Evolutionary conservation across 2,888 invertebrate genomes (phyloP), one percentile per base, ranked within the genome.

Genomic region (Ochropacha duplaris): DNA sequence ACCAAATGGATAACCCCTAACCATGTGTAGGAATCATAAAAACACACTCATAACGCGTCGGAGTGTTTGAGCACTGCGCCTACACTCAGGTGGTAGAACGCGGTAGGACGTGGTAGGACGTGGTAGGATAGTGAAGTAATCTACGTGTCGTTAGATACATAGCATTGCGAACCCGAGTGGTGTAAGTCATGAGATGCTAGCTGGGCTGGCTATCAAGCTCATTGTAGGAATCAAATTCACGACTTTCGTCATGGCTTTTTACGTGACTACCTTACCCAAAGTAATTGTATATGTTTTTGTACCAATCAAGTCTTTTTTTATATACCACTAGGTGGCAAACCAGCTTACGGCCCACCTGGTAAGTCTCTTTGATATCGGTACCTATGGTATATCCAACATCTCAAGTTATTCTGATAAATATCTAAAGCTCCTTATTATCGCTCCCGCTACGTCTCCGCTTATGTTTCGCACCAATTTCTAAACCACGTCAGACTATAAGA

Each of bases 21-120:
- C 51, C 54, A 31, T 19, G 58, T 61, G 64, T 63, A 65, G 66
- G 64, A 70, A 74, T 67, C 73, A 73, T 69, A 68, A 70, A 72
- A 76, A 74, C 75, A 64, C 62, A 73, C 78, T 74, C 69, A 58
- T 64, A 71, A 68, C 72, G 68, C 75, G 72, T 64, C 71, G 72
- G 71, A 69, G 72, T 73, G 72, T 71, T 70, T 66, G 72, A 62
- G 60, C 58, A 44, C 44, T 44, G 24, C n/a, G 50, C 50, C 50
- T 51, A 28, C 28, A 59, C 61, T 58, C 55, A 59, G 59, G 60
- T 54, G 60, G 56, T 58, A 55, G 44, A 19, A 39, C 39, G 39
- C 9, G 44, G 44, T 9, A 19, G 44, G 44, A 44, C 44, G 24
- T 24, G 24, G 24, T 24, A 24, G 24, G 36, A 36, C 62, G 60